A percentile compares a stretch with the other conserved stretches of the same genome.
These are phyloP conservation scores for Myotis brandtii DNA, from an alignment of 2,113 vertebrate genomes.

Conservation along the genomic window DNA sequence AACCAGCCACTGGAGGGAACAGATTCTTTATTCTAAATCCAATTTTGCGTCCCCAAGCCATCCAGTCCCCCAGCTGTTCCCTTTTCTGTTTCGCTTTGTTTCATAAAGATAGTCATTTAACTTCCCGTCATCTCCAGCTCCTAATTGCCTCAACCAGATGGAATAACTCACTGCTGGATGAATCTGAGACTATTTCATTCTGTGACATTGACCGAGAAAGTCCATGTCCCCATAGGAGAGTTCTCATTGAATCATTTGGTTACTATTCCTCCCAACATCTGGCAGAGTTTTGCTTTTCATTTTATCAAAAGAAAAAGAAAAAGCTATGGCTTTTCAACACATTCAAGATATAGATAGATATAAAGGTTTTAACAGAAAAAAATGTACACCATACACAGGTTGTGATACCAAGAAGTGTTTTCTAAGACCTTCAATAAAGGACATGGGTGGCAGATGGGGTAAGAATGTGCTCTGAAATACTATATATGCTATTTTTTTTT, in stretches of 20 bases:
- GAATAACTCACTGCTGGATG: slow-evolving; percentile 78
- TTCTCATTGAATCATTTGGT: slow-evolving; percentile 70
- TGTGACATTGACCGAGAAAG: slow-evolving; percentile 78
- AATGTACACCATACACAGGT: not conserved
- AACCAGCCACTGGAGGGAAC: slow-evolving; percentile 31
- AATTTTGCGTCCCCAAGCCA: slow-evolving; percentile 45
- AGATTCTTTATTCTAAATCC: slow-evolving; percentile 54
- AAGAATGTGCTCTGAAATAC: not conserved
- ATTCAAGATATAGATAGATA: not conserved
- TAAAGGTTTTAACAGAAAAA: not conserved
- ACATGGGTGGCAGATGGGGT: not conserved
- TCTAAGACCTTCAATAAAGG: slow-evolving; percentile 3
- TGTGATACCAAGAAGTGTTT: not conserved
- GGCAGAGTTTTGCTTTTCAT: slow-evolving; percentile 55
- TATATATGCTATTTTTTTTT: not conserved
- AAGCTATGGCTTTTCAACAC: slow-evolving; percentile 42
- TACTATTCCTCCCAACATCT: slow-evolving; percentile 66
- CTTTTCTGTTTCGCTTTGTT: slow-evolving; percentile 75
- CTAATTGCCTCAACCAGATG: slow-evolving; percentile 80
- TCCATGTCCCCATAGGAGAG: slow-evolving; percentile 70
- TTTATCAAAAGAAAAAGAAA: slow-evolving; percentile 57
- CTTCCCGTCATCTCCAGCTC: slow-evolving; percentile 74
- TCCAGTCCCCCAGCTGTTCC: slow-evolving; percentile 70
- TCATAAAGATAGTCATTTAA: slow-evolving; percentile 80
- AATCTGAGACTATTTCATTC: slow-evolving; percentile 73